A percentile compares a stretch with the other conserved stretches of the same genome.
phyloP scores from a whole-genome alignment of 2,888 invertebrate species.

The Tenthredo notha region DNA sequence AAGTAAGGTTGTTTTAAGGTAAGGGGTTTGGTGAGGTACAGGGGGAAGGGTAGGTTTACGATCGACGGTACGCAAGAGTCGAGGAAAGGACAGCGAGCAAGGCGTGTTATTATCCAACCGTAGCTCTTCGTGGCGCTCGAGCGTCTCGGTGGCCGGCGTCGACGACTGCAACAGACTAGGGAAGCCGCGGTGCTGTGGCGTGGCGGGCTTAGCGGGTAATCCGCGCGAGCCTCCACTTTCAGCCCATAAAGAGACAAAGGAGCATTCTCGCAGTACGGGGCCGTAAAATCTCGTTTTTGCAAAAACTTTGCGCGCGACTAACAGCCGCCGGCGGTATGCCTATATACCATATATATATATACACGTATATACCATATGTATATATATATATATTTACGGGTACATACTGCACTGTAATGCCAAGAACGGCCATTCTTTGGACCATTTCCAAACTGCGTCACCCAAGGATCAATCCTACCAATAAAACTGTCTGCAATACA shows the following conservation, averaged over 20 bases:
- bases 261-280: slow-evolving; percentile 69
- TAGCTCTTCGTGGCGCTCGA: slow-evolving; percentile 72
- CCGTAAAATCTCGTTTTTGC: slow-evolving; percentile 76
- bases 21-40: slow-evolving; percentile 53
- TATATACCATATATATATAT: background rate
- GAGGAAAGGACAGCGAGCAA: slow-evolving; percentile 73
- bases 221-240: slow-evolving; percentile 69
- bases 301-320: slow-evolving; percentile 63
- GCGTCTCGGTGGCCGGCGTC: slow-evolving; percentile 41
- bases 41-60: slow-evolving; percentile 70
- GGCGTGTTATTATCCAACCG: slow-evolving; percentile 77
- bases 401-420: slow-evolving; percentile 24
- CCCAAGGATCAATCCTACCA: background rate
- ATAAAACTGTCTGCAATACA: background rate
- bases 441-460: background rate
- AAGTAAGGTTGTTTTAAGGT: slow-evolving; percentile 49
- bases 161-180: slow-evolving; percentile 12
- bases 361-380: too few relatives aligned
- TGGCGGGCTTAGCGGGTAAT: slow-evolving; percentile 47
- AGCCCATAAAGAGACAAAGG: slow-evolving; percentile 77
- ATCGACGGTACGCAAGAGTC: slow-evolving; percentile 71
- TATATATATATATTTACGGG: background rate
- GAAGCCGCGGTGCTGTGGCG: slow-evolving; percentile 47
- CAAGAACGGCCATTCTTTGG: slow-evolving; percentile 2
- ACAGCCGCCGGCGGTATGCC: slow-evolving; percentile 28